Evolutionary conservation across 2,797 vertebrate genomes (phyloP), one percentile per base, ranked within the genome.

Genomic region (Brachyalestes nurse): DNA sequence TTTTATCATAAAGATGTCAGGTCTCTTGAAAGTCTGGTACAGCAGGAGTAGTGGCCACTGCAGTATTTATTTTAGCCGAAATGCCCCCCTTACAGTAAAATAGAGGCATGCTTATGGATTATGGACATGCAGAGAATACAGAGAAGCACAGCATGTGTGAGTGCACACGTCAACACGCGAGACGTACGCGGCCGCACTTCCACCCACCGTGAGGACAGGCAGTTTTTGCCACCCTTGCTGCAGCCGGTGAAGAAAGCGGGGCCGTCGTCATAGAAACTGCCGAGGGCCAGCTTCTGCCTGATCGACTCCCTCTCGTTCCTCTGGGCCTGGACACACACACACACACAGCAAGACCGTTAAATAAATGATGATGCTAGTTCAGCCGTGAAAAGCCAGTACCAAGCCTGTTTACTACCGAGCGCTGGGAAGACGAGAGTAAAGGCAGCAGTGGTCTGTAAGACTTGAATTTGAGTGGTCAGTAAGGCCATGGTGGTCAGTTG

Each of bases 251-350:
- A 99, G 88, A 98, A 96, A 90, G 97, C 96, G 0, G 97, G 97
- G 89, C 97, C 97, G 93, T 99, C 97, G 85, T 99, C 97, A 89
- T 98, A 98, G 96, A 98, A 99, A 95, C 97, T 98, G 90, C 97
- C 97, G 82, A 99, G 93, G 45, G 97, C 97, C 94, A 99, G 92
- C 93, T 99, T 99, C 95, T 99, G 97, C 92, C 97, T 94, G 94
- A 99, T 99, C 86, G 95, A 99, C 92, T 99, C 97, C 65, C 97
- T 95, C 87, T 99, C 97, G 91, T 98, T 99, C 91, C 97, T 97
- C 93, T 99, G 97, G 89, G 97, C 97, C 97, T 99, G 85, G 10
- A 72, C 73, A 66, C 61, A 75, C 64, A 74, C 73, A 66, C 65
- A 77, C 58, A 42, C 55, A 72, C 17, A 67, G 19, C 12, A 23